Evolutionary conservation across 2,797 vertebrate species (phyloP), one percentile per base, ranked within the genome.

Genomic region (Myripristis jacobus): DNA sequence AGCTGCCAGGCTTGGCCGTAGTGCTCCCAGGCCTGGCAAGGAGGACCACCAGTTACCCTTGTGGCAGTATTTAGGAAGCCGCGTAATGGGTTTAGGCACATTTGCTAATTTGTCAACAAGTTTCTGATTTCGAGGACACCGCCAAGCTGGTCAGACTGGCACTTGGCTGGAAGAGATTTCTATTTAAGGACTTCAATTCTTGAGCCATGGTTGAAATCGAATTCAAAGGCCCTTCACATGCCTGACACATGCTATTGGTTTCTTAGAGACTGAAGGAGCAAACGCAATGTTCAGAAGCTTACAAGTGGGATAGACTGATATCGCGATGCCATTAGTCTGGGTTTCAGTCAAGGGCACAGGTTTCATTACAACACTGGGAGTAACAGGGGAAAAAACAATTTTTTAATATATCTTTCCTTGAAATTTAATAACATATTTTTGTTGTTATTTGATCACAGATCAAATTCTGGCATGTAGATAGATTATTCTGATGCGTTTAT

Each of bases 21-120:
- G 18, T 66, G 72, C 77, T 84, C 64, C 60, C 1, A 72, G 77
- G 70, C 74, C 87, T 79, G 82, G 89, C 86, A 75, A 24, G 68
- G 58, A 24, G 41, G 66, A 76, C 74, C 66, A 61, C 72, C 41
- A 31, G 65, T 79, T 65, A 66, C 77, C 81, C 66, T 61, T 51
- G 82, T 67, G 82, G 78, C 79, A 72, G 69, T 76, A 48, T 74
- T 87, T 66, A 83, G 75, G 81, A 79, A 84, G 73, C 73, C 80
- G 57, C 63, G 86, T 89, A 90, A 92, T 91, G 83, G 81, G 82
- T 88, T 93, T 81, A 85, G 85, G 79, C 72, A 29, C 79, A 79
- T 91, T 77, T 58, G 70, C 77, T 89, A 87, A 91, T 92, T 90
- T 88, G 82, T 91, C 80, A 90, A 87, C 86, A 91, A 82, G 83